Percentiles rank a stretch among this genome's conserved stretches.
Conservation (phyloP, 2,113 vertebrate genomes). For the Verasper variegatus region DNA sequence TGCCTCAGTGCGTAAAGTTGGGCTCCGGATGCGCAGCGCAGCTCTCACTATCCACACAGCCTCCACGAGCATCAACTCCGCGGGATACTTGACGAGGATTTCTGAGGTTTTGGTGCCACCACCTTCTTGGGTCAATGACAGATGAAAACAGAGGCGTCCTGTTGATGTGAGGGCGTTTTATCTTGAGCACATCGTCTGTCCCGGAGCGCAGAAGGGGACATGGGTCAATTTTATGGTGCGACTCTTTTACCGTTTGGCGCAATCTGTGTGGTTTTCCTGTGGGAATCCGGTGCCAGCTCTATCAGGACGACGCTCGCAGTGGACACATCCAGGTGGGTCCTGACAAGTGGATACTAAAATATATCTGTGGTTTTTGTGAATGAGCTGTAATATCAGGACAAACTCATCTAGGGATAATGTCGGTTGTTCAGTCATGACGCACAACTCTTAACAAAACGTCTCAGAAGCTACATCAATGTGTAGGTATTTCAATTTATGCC, state of each 20-base stretch:
- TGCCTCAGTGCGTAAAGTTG: slow-evolving; percentile 73
- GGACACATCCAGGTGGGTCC: slow-evolving; percentile 76
- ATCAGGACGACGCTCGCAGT: slow-evolving; percentile 70
- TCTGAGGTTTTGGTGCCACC: slow-evolving; percentile 18
- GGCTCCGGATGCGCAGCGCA: slow-evolving; percentile 43
- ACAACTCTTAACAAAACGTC: not conserved
- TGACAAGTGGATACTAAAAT: not conserved
- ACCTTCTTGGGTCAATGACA: slow-evolving; percentile 35
- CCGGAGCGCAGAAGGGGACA: slow-evolving; percentile 66
- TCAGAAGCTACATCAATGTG: not conserved
- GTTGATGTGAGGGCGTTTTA: slow-evolving; percentile 42
- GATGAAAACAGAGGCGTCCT: slow-evolving; percentile 37
- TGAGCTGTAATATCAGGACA: not conserved
- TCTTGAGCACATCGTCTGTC: slow-evolving; percentile 29
- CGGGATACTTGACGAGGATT: slow-evolving; percentile 43
- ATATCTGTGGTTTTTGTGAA: not conserved
- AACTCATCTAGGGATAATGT: not conserved
- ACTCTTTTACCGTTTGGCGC: slow-evolving; percentile 71
- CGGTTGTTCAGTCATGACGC: not conserved
- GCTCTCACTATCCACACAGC: not conserved
- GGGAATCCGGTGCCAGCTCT: slow-evolving; percentile 72
- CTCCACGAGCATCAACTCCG: slow-evolving; percentile 61
- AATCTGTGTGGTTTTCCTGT: slow-evolving; percentile 70
- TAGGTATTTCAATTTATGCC: not conserved
- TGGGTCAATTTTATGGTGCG: slow-evolving; percentile 75